Percentiles rank a stretch among this genome's conserved stretches.
phyloP scores from a whole-genome alignment of 2,113 vertebrate species.

The Urocynchramus pylzowi region DNA sequence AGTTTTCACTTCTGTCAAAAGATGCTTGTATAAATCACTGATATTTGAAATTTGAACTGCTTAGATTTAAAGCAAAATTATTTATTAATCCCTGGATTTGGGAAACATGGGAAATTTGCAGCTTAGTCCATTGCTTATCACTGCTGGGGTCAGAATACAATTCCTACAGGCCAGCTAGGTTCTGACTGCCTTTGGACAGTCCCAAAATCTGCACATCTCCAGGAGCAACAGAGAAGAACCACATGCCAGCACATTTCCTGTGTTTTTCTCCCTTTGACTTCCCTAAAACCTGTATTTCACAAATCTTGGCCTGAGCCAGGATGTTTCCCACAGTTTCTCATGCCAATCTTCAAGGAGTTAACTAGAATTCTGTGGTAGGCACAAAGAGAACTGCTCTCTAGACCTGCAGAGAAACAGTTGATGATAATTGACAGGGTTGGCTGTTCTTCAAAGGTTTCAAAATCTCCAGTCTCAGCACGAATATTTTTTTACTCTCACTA shows the following conservation, averaged over 20 bases:
- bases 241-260: neutral
- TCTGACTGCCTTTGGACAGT: neutral
- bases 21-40: neutral
- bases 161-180: neutral
- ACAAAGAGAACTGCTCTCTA: neutral
- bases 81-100: neutral
- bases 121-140: neutral
- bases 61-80: neutral
- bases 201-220: neutral
- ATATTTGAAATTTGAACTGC: neutral
- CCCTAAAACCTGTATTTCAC: neutral
- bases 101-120: neutral
- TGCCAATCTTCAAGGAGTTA: neutral
- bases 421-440: neutral
- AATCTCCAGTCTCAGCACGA: neutral
- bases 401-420: neutral
- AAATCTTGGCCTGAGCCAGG: neutral
- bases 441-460: neutral
- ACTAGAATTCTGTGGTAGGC: neutral
- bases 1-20: neutral
- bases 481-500: neutral
- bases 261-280: neutral
- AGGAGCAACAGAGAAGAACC: neutral
- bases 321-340: neutral
- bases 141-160: neutral